Percentiles rank a stretch among this genome's conserved stretches.
Evolutionary conservation across 2,113 vertebrate genomes (phyloP).

Genomic region (Meriones unguiculatus): DNA sequence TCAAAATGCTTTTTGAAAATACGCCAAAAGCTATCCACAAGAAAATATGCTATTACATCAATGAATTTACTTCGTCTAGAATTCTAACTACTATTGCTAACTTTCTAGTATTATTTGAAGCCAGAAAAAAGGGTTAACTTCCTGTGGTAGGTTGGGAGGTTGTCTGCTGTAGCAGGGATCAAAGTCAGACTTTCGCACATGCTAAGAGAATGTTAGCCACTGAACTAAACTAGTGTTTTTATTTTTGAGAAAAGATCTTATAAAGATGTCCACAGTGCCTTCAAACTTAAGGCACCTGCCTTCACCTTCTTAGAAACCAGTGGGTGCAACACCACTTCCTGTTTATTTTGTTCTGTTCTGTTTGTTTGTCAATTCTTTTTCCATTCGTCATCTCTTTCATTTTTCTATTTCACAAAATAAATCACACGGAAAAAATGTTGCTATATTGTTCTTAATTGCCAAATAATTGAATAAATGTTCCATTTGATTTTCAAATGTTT

Average conservation of each 20-base stretch:
- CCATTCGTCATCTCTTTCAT: background rate
- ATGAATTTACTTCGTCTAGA: background rate
- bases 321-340: background rate
- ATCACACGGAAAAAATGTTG: background rate
- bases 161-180: background rate
- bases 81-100: background rate
- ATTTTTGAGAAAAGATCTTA: background rate
- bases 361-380: background rate
- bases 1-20: slow-evolving; percentile 2
- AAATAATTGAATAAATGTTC: slow-evolving; percentile 33
- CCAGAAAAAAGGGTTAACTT: background rate
- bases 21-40: background rate
- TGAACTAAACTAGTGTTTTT: background rate
- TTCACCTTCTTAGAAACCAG: background rate
- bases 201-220: background rate
- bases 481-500: slow-evolving; percentile 15
- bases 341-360: background rate
- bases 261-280: background rate
- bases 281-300: background rate
- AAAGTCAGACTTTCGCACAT: background rate
- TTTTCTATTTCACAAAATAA: background rate
- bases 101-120: slow-evolving; percentile 6
- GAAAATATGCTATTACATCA: slow-evolving; percentile 20
- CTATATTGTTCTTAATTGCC: background rate
- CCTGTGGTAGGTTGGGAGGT: background rate